Evolutionary conservation across 1,140 invertebrate species (phyloP), one percentile per base, ranked within the genome.

Genomic region (Drosophila pectinifera): DNA sequence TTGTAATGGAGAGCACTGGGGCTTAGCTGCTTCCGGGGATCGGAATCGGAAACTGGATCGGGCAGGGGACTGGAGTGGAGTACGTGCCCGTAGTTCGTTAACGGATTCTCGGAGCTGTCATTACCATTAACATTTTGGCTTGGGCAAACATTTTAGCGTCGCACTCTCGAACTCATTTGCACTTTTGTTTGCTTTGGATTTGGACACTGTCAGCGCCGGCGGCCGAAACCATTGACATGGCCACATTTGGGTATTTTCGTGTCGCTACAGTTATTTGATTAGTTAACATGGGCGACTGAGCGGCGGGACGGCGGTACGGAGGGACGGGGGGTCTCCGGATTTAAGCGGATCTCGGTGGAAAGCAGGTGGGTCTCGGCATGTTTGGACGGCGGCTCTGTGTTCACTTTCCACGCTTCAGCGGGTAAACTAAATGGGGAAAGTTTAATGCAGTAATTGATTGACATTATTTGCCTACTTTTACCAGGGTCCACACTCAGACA

Each of bases 121-220:
- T 80, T 80, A 81, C 62, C 64, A 80, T 61, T 76, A 86, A 77
- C 81, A 57, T 74, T 81, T 81, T 81, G 73, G 59, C 73, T 86
- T 81, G 81, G 57, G 58, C 67, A 85, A 85, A 85, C 78, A 81
- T 86, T 86, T 81, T 69, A 81, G 53, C 67, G 59, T 70, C 65
- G 58, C 55, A 42, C 68, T 61, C 78, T 70, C 54, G 54, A 63
- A 59, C 68, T 65, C 78, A 70, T 72, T 80, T 80, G 57, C 55
- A 76, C 42, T 64, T 70, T 78, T 65, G 61, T 85, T 85, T 81
- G 49, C 73, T 58, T 74, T 86, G 63, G 62, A 63, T 73, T 75
- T 67, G 78, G 57, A 56, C 57, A 56, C 28, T 68, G 74, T 76
- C 76, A 80, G 72, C 53, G 61, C 70, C 51, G 73, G 10, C 59